Conservation (phyloP, 2,797 vertebrate genomes). For the Remorina albescens region DNA sequence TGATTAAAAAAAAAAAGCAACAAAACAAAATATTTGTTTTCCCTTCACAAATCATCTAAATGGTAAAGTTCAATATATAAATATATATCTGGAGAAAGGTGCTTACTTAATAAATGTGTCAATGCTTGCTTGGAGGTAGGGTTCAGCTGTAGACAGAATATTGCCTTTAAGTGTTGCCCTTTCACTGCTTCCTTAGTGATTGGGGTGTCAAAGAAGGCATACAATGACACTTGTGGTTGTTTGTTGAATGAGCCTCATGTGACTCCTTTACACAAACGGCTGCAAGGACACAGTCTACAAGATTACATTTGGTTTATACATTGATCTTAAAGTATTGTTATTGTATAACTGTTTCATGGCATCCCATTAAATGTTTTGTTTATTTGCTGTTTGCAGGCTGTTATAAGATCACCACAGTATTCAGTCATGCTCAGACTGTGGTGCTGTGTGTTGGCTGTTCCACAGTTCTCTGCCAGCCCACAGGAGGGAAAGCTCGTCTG, state of each 20-base stretch:
- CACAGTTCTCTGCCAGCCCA: conserved; percentile 95
- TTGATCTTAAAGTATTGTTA: not conserved
- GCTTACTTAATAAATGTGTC: not conserved
- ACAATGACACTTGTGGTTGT: conserved; percentile 65
- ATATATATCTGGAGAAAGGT: no score
- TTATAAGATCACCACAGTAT: conserved; percentile 98
- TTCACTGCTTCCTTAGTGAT: conserved; percentile 68
- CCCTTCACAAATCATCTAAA: no score
- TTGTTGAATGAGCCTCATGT: conserved; percentile 36
- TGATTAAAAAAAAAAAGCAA: no score
- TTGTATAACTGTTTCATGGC: not conserved
- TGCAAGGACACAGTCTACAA: conserved; percentile 58
- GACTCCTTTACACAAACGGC: conserved; percentile 49
- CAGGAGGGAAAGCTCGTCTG: conserved; percentile 95
- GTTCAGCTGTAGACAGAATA: not conserved
- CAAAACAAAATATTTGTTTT: no score
- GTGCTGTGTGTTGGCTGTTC: conserved; percentile 95
- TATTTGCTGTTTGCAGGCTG: conserved; percentile 84
- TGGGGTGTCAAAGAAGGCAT: conserved; percentile 81
- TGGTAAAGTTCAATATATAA: no score
- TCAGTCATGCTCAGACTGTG: conserved; percentile 97
- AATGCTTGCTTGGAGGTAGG: not conserved
- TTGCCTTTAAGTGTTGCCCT: conserved; percentile 84
- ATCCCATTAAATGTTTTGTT: not conserved
- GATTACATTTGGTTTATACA: not conserved